Evolutionary conservation across 2,888 invertebrate genomes (phyloP), one percentile per base, ranked within the genome.

Genomic region (Xiphydria camelus): DNA sequence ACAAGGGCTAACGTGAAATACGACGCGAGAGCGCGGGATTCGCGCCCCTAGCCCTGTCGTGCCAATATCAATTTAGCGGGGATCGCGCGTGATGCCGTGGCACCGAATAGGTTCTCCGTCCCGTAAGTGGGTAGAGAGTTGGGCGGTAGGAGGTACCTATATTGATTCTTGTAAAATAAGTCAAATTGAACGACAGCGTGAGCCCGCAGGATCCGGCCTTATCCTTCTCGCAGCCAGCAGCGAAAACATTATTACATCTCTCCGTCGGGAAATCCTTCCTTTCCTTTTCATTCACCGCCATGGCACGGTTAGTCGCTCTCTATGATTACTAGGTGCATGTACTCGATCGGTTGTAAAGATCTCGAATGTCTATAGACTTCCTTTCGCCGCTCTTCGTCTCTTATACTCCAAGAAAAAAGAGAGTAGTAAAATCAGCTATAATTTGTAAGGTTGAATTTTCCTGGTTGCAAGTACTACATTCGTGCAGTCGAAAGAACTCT

Each of bases 151-250:
- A n/a, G n/a, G 41, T 43, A 33, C 33, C 46, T 51, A 57, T 60
- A 60, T 60, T 54, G 58, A 61, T 55, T 54, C 53, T 41, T 47
- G 43, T 48, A 45, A 53, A 58, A 58, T 57, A 57, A 55, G 52
- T 47, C 40, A 46, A 54, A 53, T 48, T 38, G 46, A 49, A 49
- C 48, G 56, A 53, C 53, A 44, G 37, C 22, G 26, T 34, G 36
- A 46, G 51, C 47, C 40, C 41, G 38, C 44, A 17, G 43, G 45
- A 49, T 53, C 51, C 45, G 15, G 23, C 47, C 37, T 47, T 51
- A 47, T 50, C 40, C 39, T 9, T 34, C 42, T 25, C 19, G 32
- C 34, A 25, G 37, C 32, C 47, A 42, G 34, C 35, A n/a, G 37
- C 36, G 46, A 45, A 55, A 55, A 54, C 51, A 55, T 59, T 58